phyloP scores from a whole-genome alignment of 2,797 vertebrate genomes.

The Dendrocincla fuliginosa region DNA sequence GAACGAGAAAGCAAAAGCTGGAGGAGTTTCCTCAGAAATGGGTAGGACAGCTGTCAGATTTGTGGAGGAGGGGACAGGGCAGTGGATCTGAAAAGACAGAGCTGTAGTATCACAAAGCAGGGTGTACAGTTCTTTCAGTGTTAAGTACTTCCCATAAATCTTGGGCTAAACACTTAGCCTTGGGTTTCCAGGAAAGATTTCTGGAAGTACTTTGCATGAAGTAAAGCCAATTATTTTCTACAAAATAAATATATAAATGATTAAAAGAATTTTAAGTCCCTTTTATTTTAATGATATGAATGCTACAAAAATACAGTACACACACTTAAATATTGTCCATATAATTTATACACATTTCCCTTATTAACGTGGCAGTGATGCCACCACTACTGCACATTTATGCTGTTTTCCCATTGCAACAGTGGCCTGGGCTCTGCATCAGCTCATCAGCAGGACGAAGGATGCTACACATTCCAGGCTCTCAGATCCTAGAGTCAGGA shows the following conservation, averaged over 20 bases:
- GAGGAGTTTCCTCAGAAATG: neutral
- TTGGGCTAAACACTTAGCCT: neutral
- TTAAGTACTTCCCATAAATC: neutral
- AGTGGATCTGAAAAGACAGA: neutral
- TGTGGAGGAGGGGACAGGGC: neutral
- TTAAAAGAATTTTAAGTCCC: fast-evolving
- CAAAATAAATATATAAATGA: neutral
- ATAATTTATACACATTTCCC: neutral
- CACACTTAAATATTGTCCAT: neutral
- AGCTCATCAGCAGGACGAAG: neutral
- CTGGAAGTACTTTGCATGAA: neutral
- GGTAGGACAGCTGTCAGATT: neutral
- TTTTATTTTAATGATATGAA: neutral
- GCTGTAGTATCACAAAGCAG: neutral
- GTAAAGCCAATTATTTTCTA: neutral
- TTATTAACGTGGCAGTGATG: neutral
- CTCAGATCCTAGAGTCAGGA: conserved; percentile 26
- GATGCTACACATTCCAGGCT: neutral
- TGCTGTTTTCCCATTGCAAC: neutral
- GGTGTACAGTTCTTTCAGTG: neutral
- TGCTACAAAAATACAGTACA: neutral
- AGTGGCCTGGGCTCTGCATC: neutral
- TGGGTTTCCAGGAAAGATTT: neutral
- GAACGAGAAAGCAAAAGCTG: neutral
- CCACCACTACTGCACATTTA: neutral